These are phyloP conservation scores for Toxotes jaculatrix DNA, from an alignment of 2,113 vertebrate genomes.

Conservation along the genomic window DNA sequence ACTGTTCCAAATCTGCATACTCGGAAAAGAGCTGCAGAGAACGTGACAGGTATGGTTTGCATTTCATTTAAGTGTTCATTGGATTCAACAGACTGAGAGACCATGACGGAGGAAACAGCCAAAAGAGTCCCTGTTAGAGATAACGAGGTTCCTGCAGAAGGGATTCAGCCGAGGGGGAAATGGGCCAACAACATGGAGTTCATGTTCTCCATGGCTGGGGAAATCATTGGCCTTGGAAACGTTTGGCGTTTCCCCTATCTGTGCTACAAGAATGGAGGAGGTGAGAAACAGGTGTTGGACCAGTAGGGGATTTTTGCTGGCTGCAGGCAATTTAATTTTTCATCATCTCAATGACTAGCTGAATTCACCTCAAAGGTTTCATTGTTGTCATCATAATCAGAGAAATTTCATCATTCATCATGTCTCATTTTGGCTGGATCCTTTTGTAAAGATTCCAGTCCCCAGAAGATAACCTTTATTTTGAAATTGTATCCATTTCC, in stretches of 20 bases:
- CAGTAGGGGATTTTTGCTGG: not conserved
- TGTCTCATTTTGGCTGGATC: not conserved
- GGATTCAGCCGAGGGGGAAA: conserved; percentile 84
- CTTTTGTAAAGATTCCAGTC: not conserved
- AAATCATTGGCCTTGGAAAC: conserved; percentile 93
- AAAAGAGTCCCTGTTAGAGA: conserved; percentile 2
- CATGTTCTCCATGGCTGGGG: conserved; percentile 90
- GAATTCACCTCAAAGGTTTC: not conserved
- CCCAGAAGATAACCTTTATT: not conserved
- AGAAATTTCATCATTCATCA: not conserved
- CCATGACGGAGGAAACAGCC: conserved; percentile 71
- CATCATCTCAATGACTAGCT: not conserved
- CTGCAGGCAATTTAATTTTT: not conserved
- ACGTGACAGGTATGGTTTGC: not conserved
- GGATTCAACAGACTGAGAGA: conserved; percentile 18
- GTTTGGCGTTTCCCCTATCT: conserved; percentile 95
- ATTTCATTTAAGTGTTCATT: not conserved
- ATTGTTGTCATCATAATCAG: too few species aligned
- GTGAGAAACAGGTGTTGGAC: conserved; percentile 75
- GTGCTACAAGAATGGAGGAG: conserved; percentile 91
- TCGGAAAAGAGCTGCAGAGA: not conserved
- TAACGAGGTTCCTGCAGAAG: conserved; percentile 16
- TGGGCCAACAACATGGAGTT: conserved; percentile 94
- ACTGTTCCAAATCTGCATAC: not conserved
- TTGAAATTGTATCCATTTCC: too few species aligned